phyloP scores from a whole-genome alignment of 1,140 invertebrate species.

The Drosophila insularis region DNA sequence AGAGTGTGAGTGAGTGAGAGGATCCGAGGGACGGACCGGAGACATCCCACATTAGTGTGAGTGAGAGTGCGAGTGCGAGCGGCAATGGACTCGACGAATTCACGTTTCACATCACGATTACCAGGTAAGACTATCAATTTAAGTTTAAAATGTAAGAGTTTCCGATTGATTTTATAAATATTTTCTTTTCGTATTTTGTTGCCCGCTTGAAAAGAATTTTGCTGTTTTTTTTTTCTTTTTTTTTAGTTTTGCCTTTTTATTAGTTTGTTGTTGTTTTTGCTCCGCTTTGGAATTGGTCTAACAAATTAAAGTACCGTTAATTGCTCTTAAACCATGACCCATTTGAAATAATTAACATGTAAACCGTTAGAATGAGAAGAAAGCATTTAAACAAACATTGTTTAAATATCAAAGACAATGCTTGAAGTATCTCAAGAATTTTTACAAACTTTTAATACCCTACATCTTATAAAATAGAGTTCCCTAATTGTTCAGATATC shows the following conservation, averaged over 20 bases:
- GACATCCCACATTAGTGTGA: not conserved
- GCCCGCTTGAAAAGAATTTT: not conserved
- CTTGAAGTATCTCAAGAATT: too few species aligned
- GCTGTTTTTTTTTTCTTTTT: slow-evolving; percentile 46
- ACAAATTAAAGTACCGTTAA: not conserved
- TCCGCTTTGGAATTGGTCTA: not conserved
- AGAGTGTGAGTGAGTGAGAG: not conserved
- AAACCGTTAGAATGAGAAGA: not conserved
- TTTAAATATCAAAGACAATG: too few species aligned
- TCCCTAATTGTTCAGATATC: too few species aligned
- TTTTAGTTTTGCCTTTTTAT: slow-evolving; percentile 27
- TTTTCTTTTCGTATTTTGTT: slow-evolving; percentile 13
- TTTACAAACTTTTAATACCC: too few species aligned
- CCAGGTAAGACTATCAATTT: slow-evolving; percentile 59
- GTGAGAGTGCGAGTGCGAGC: slow-evolving; percentile 10
- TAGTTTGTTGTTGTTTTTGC: not conserved
- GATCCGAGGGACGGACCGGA: not conserved
- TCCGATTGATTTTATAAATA: slow-evolving; percentile 38
- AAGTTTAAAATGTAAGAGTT: slow-evolving; percentile 20
- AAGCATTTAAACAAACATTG: too few species aligned
- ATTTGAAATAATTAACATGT: not conserved
- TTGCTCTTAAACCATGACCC: not conserved
- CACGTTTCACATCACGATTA: slow-evolving; percentile 66
- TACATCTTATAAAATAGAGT: too few species aligned
- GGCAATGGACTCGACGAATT: slow-evolving; percentile 66